These are phyloP conservation scores for Muschampia staudingeri DNA, from an alignment of 2,888 invertebrate genomes.

Conservation along the genomic window DNA sequence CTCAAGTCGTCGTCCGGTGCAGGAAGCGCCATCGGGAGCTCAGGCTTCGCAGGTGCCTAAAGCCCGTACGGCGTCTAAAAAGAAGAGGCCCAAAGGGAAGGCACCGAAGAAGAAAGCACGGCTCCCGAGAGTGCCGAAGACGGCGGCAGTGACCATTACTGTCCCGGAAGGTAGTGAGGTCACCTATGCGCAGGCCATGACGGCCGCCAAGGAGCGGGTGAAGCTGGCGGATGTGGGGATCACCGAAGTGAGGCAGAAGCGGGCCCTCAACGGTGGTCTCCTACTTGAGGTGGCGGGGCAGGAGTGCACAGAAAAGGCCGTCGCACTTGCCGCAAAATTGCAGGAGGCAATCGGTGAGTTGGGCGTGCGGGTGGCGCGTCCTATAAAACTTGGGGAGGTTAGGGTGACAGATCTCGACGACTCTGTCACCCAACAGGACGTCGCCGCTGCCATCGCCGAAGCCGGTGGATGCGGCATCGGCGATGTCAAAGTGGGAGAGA, in stretches of 20 bases:
- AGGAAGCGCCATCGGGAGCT: neutral
- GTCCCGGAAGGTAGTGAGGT: neutral
- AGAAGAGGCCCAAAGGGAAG: neutral
- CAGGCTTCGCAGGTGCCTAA: neutral
- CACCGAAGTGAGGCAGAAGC: constrained; percentile 6
- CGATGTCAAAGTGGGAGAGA: neutral
- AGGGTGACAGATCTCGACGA: constrained; percentile 21
- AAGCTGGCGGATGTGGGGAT: neutral
- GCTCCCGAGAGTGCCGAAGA: constrained; percentile 18
- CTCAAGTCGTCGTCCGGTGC: constrained; percentile 1
- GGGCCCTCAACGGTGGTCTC: neutral
- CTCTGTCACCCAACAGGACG: constrained; percentile 19
- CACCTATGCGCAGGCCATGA: constrained; percentile 17
- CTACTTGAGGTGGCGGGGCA: neutral
- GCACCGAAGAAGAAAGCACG: neutral
- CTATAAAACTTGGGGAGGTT: neutral
- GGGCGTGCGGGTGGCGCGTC: neutral
- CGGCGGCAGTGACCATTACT: neutral
- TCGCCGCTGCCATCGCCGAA: neutral
- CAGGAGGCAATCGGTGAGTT: neutral
- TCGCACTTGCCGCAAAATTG: neutral
- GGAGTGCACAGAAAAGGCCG: neutral
- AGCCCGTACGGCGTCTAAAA: neutral
- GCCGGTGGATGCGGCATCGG: neutral
- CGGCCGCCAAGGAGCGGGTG: neutral